These are phyloP conservation scores for Centroberyx gerrardi DNA, from an alignment of 2,797 vertebrate species.

Conservation along the genomic window DNA sequence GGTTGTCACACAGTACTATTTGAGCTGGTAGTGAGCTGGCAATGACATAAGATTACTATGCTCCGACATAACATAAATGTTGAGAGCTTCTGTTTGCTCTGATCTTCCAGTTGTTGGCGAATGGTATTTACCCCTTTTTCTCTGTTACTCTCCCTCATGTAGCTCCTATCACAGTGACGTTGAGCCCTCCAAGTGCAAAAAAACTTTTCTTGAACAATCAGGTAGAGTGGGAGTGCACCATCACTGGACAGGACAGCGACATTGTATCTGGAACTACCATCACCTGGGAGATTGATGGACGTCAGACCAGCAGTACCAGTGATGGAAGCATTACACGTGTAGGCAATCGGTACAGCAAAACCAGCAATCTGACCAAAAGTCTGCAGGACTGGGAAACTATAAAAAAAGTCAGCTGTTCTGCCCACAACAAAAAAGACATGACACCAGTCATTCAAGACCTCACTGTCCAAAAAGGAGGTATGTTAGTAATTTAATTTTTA, in stretches of 20 bases:
- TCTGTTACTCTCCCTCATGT: background rate
- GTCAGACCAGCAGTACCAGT: fast-evolving
- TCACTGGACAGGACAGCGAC: background rate
- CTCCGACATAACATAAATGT: background rate
- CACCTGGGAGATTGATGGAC: constrained; percentile 13
- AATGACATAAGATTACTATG: background rate
- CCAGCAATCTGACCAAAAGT: background rate
- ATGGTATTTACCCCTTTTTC: background rate
- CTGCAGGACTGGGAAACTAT: fast-evolving
- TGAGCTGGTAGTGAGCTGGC: no score
- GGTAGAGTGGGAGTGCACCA: constrained; percentile 7
- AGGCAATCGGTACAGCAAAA: background rate
- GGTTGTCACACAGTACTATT: constrained; percentile 5
- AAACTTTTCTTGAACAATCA: background rate
- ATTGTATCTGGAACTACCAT: background rate
- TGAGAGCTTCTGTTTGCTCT: no score
- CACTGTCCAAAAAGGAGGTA: constrained; percentile 35
- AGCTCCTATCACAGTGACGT: background rate
- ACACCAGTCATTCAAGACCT: background rate
- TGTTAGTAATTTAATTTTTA: background rate
- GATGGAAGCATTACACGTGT: fast-evolving
- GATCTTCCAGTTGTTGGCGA: no score
- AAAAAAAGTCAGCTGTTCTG: constrained; percentile 26
- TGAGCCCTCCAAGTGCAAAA: constrained; percentile 11
- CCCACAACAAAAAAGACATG: fast-evolving